phyloP scores from a whole-genome alignment of 92 coral and sea anemone species.

The Palythoa grandis region DNA sequence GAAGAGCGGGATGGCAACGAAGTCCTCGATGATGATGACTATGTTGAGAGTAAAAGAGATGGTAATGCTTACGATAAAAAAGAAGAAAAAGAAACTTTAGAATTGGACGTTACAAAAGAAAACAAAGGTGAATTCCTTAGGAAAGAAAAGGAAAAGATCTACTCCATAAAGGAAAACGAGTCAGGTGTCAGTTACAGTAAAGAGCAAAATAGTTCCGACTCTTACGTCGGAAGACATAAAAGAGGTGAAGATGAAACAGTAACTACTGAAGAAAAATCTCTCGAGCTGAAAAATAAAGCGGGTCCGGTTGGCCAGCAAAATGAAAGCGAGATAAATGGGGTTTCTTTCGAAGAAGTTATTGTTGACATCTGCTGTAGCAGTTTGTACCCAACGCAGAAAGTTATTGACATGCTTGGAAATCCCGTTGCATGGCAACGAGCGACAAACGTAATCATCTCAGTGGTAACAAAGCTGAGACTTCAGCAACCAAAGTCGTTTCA shows the following conservation, averaged over 20 bases:
- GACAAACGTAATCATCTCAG: slow-evolving; percentile 51
- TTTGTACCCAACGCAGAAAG: slow-evolving; percentile 72
- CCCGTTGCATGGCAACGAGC: slow-evolving; percentile 68
- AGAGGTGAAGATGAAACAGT: background rate
- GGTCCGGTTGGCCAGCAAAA: background rate
- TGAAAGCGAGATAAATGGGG: background rate
- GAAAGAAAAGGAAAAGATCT: background rate
- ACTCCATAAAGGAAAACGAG: background rate
- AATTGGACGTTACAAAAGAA: background rate
- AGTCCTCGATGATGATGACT: background rate
- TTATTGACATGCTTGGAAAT: slow-evolving; percentile 53
- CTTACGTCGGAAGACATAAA: background rate
- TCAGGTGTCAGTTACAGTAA: background rate
- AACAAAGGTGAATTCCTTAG: background rate
- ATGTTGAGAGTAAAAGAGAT: background rate
- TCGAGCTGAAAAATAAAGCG: background rate
- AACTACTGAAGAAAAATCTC: background rate
- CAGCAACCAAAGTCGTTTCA: slow-evolving; percentile 69
- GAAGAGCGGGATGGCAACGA: background rate
- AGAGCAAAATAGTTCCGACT: background rate
- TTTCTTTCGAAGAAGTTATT: slow-evolving; percentile 29
- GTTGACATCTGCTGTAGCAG: slow-evolving; percentile 67
- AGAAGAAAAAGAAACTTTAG: background rate
- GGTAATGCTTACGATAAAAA: background rate
- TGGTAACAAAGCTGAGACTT: slow-evolving; percentile 63